Evolutionary conservation across 2,797 vertebrate species (phyloP).

Genomic region (Neopelma chrysocephalum): DNA sequence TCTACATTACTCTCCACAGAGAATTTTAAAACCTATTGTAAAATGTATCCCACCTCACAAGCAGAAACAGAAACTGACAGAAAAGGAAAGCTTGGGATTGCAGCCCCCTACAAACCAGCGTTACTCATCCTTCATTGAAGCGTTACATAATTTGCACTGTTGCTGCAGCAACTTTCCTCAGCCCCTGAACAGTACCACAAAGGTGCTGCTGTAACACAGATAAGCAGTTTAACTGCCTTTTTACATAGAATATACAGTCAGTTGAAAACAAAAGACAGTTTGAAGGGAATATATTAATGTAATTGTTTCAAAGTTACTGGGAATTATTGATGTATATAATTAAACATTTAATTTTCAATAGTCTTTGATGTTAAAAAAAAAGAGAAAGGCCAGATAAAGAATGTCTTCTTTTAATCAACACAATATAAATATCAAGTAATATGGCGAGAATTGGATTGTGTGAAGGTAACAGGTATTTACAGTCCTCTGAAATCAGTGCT

Average conservation of each 20-base stretch:
- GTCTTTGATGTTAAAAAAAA: not conserved
- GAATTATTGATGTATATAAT: not conserved
- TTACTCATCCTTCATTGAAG: not conserved
- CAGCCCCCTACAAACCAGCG: not conserved
- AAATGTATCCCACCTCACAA: not conserved
- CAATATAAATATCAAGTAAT: not conserved
- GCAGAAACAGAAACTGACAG: not conserved
- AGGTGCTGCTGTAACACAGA: not conserved
- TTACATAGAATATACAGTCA: not conserved
- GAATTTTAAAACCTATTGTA: not conserved
- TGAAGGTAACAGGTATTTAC: not conserved
- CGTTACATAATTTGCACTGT: not conserved
- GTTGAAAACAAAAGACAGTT: not conserved
- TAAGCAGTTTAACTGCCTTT: not conserved
- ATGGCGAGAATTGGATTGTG: not conserved
- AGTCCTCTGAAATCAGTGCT: not conserved
- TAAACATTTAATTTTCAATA: not conserved
- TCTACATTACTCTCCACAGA: not conserved
- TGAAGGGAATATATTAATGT: not conserved
- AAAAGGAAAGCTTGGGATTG: not conserved
- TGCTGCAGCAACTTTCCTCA: slow-evolving; percentile 44
- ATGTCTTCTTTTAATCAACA: not conserved
- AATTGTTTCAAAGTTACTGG: not conserved
- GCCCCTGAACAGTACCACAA: not conserved
- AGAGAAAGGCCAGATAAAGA: not conserved